Evolutionary conservation across 2,888 invertebrate genomes (phyloP).

Genomic region (Helobdella robusta): DNA sequence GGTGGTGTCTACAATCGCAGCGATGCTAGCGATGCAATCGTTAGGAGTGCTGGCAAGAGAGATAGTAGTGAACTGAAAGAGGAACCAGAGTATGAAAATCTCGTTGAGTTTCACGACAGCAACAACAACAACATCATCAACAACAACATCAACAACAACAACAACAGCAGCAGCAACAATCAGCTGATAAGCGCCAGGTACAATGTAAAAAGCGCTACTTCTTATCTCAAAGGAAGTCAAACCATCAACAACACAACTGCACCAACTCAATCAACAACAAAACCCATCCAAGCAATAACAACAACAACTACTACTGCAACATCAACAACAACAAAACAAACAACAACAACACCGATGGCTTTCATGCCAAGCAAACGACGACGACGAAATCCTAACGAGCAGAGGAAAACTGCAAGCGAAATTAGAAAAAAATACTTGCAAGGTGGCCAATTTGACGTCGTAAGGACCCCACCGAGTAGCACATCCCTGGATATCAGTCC

Average conservation of each 20-base stretch:
- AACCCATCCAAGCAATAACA: too few species aligned
- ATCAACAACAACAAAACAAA: too few species aligned
- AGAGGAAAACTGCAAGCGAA: too few species aligned
- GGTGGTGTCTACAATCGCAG: neutral
- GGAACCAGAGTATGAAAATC: too few species aligned
- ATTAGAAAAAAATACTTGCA: too few species aligned
- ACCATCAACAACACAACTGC: neutral
- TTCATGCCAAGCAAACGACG: constrained; percentile 8
- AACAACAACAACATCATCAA: too few species aligned
- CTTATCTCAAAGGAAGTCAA: constrained; percentile 6
- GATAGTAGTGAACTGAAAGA: too few species aligned
- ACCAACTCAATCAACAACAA: too few species aligned
- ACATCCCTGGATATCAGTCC: neutral
- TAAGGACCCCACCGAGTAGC: neutral
- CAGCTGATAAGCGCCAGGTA: constrained; percentile 9
- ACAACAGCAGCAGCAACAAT: neutral
- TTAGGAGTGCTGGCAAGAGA: too few species aligned
- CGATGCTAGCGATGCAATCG: too few species aligned
- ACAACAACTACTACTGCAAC: too few species aligned
- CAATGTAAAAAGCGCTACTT: constrained; percentile 17
- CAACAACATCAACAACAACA: constrained; percentile 12
- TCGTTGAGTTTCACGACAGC: too few species aligned
- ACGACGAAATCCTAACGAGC: neutral
- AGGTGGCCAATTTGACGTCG: neutral
- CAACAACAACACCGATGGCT: neutral